phyloP scores from a whole-genome alignment of 1,140 invertebrate genomes.

The Zaprionus capensis region DNA sequence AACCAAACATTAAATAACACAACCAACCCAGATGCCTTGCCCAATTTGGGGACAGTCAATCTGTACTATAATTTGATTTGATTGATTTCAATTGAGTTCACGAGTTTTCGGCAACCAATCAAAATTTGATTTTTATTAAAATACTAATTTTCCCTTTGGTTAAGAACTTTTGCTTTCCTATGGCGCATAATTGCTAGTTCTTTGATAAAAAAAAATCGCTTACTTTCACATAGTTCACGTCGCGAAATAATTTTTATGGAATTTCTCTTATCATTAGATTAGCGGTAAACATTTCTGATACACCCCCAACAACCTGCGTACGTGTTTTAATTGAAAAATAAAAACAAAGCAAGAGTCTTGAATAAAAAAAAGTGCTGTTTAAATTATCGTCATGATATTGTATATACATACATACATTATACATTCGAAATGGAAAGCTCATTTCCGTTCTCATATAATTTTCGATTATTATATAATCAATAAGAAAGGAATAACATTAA shows the following conservation, averaged over 20 bases:
- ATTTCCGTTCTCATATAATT: constrained; percentile 12
- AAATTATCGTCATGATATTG: constrained; percentile 22
- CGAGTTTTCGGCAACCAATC: constrained; percentile 46
- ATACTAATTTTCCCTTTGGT: constrained; percentile 4
- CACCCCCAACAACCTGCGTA: constrained; percentile 40
- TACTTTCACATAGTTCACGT: constrained; percentile 18
- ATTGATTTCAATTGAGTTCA: constrained; percentile 57
- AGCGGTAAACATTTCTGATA: constrained; percentile 48
- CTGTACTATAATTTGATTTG: constrained; percentile 34
- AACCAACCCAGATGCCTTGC: not conserved
- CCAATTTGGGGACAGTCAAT: constrained; percentile 34
- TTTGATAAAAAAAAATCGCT: not conserved
- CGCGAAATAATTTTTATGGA: constrained; percentile 25
- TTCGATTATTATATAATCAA: constrained; percentile 8
- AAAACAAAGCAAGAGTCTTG: constrained; percentile 14
- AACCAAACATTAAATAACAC: constrained; percentile 17
- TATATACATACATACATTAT: not conserved
- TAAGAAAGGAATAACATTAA: constrained; percentile 2
- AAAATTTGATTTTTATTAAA: constrained; percentile 38
- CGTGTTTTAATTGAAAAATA: constrained; percentile 48
- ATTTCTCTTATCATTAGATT: constrained; percentile 63
- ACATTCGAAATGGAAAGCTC: constrained; percentile 14
- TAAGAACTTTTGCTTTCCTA: constrained; percentile 6
- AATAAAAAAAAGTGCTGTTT: constrained; percentile 31
- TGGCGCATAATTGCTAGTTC: not conserved